Base-by-base conservation (phyloP, 2,888 invertebrate genomes). In the Caenorhabditis parvicauda region DNA sequence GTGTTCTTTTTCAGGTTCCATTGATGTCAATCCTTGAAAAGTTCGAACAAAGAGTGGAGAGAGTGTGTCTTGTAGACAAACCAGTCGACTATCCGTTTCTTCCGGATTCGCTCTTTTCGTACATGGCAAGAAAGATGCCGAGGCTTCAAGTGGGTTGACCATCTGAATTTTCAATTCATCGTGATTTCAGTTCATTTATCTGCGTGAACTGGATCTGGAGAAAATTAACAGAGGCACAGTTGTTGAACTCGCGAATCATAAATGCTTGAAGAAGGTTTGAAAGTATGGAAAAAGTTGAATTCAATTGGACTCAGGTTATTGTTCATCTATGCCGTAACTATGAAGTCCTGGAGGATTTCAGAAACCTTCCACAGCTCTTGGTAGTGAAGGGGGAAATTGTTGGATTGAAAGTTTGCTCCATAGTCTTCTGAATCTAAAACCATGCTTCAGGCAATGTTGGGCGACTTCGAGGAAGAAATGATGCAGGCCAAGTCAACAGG, bases 51-150 rank as follows among this genome's bases (percentile, higher is more conserved):
- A 69, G 76, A 32, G 75, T 81, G 38, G 76, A 79, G 64, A 67
- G 81, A 22, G 72, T 81, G 9, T 81, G 81, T 61, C 62, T 81
- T 53, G 81, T 81, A 44, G 81, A 81, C 61, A 75, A 74, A 35
- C 81, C 81, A 5, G 70, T 81, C 19, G 80, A 81, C 62, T 81
- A 82, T 56, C 73, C 81, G 5, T 81, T 81, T 59, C 64, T 81
- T 19, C 77, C 81, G 14, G 81, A 81, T 57, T 63, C 67, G 9
- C 67, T 81, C 54, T 81, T 82, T 64, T 64, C 67, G 27, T 81
- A 72, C 59, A 67, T 81, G 70, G 74, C 80, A 32, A 74, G 65
- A 47, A 57, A 61, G 44, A 70, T 79, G 74, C 75, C 78, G 2
- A 68, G 67, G 42, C 56, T 79, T 25, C 77, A 78, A 70, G 78